A percentile compares a stretch with the other conserved stretches of the same genome.
Conservation (phyloP, 1,140 invertebrate species). For the Mycetomoellerius zeteki region DNA sequence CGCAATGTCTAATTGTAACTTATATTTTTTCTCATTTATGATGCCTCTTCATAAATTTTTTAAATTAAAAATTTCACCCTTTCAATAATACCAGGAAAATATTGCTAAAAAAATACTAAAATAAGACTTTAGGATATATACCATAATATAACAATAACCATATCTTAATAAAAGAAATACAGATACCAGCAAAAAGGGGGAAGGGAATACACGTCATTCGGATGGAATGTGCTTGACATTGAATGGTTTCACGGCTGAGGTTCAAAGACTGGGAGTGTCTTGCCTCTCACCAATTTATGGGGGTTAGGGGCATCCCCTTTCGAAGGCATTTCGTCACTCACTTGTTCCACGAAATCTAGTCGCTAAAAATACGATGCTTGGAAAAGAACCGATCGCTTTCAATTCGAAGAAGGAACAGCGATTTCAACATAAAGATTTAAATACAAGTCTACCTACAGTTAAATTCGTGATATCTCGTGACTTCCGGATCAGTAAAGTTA, state of each 20-base stretch:
- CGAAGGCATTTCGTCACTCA: conserved; percentile 74
- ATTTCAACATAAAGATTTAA: background rate
- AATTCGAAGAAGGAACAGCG: background rate
- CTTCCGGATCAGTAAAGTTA: background rate
- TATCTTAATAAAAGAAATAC: background rate
- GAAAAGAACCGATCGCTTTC: conserved; percentile 18
- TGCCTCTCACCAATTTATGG: conserved; percentile 79
- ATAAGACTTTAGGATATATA: background rate
- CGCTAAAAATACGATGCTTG: conserved; percentile 32
- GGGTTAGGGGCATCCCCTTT: conserved; percentile 76
- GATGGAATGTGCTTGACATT: conserved; percentile 79
- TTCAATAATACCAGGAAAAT: background rate
- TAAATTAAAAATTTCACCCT: background rate
- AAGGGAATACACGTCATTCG: conserved; percentile 8
- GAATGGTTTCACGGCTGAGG: conserved; percentile 78
- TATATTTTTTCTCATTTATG: background rate
- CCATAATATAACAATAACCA: background rate
- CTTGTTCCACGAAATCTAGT: conserved; percentile 12
- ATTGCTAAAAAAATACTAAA: background rate
- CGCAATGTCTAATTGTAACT: no score
- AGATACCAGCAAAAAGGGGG: background rate
- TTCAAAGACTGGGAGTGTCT: conserved; percentile 79
- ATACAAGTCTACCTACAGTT: background rate
- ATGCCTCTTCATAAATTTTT: background rate
- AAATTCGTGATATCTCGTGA: background rate